Base-by-base conservation (phyloP, 2,888 invertebrate species). In the Ernsta delagoae region DNA sequence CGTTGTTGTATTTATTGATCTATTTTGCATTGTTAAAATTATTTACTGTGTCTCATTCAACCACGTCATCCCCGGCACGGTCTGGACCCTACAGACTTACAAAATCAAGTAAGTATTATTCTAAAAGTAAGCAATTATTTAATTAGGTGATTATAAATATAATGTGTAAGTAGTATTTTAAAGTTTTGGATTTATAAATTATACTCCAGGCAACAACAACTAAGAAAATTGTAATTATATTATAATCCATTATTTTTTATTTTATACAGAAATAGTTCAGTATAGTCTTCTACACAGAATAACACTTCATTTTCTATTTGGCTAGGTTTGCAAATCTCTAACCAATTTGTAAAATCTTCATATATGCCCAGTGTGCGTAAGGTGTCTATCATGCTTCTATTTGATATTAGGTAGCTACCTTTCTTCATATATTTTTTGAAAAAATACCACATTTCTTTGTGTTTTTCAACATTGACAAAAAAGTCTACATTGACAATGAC, bases 401-500 rank as follows among this genome's bases (percentile, higher is more conserved):
- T 92, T 5, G 94, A 94, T 12, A 96, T 88, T n/a, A 96, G 76
- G 72, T 94, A 89, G 45, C 94, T 91, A 16, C 95, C 95, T 75
- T 92, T 93, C 76, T 90, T 94, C 0, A 95, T 81, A 74, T 92
- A 82, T 67, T 91, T 85, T 71, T 90, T 92, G 7, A 96, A 87
- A 78, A 95, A 95, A 71, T 86, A 82, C 96, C 96, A 96, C 74
- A 95, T 93, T 74, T 93, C 81, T 71, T 85, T 93, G 79, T 96
- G 96, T 68, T 94, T 92, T 43, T 94, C 92, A 66, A 85, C 80
- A 54, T 94, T 85, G 70, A 95, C 86, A 87, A 96, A 96, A 81
- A 96, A 96, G 77, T 96, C 96, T 79, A 95, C 94, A 86, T 96
- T 96, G 75, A 96, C 95, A 67, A 96, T 85, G 36, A 96, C 84